Evolutionary conservation across 2,113 vertebrate genomes (phyloP).

Genomic region (Crypturellus undulatus): DNA sequence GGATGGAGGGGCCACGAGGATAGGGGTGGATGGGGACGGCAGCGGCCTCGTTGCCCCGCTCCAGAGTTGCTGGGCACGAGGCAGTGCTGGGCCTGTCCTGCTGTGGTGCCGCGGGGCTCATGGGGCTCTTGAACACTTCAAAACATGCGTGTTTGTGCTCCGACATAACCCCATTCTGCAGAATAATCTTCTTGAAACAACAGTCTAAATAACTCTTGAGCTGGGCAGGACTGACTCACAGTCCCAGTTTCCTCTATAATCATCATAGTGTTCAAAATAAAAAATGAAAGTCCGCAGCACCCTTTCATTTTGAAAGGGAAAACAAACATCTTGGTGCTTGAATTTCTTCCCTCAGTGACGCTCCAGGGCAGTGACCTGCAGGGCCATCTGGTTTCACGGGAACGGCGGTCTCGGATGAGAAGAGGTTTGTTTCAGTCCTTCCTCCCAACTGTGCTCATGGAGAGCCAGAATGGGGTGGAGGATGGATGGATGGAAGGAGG

Average conservation of each 20-base stretch:
- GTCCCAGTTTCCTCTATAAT: fast-evolving
- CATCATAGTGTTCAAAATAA: neutral
- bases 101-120: too few relatives aligned
- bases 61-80: too few relatives aligned
- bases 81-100: too few relatives aligned
- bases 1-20: too few relatives aligned
- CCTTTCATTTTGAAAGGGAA: neutral
- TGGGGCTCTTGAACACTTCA: neutral
- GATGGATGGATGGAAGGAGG: neutral
- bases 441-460: neutral
- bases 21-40: neutral
- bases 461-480: neutral
- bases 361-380: neutral
- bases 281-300: neutral
- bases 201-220: neutral
- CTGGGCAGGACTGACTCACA: neutral
- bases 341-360: neutral
- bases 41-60: too few relatives aligned
- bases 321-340: neutral
- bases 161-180: neutral
- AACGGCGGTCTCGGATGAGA: neutral
- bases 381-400: neutral
- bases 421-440: neutral
- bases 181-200: neutral
- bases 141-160: neutral